phyloP scores from a whole-genome alignment of 1,140 invertebrate species.

The Drosophila eugracilis region DNA sequence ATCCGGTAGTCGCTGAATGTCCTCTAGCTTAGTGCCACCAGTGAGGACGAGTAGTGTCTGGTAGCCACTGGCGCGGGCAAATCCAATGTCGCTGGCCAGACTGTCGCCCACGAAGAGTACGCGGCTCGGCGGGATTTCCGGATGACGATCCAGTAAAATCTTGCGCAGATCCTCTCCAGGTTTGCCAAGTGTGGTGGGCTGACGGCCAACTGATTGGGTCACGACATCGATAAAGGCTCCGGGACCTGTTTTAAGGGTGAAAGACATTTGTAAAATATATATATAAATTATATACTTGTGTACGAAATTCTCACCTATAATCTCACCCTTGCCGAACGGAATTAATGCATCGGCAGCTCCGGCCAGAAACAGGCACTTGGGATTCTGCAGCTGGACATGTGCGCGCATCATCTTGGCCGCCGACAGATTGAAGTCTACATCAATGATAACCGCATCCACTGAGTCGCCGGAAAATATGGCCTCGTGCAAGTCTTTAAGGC shows the following conservation, averaged over 20 bases:
- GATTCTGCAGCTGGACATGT: conserved; percentile 84
- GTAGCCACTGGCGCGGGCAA: conserved; percentile 86
- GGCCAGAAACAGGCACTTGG: conserved; percentile 85
- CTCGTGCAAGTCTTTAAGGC: conserved; percentile 74
- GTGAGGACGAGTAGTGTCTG: conserved; percentile 86
- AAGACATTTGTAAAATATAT: background rate
- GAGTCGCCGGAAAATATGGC: conserved; percentile 82
- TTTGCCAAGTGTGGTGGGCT: conserved; percentile 86
- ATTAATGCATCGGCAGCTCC: conserved; percentile 85
- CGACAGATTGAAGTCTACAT: conserved; percentile 86
- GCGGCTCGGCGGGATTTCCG: conserved; percentile 84
- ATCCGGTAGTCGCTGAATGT: conserved; percentile 36
- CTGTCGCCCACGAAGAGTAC: conserved; percentile 88
- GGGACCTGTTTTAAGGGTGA: conserved; percentile 80
- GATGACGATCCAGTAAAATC: conserved; percentile 79
- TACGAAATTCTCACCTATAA: conserved; percentile 52
- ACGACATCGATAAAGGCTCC: conserved; percentile 86
- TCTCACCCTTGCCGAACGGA: conserved; percentile 79
- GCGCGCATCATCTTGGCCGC: conserved; percentile 85
- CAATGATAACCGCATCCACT: conserved; percentile 86
- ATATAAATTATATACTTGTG: background rate
- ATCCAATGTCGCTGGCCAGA: conserved; percentile 86
- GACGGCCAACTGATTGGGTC: conserved; percentile 81
- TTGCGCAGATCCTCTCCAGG: conserved; percentile 85
- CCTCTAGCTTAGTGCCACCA: conserved; percentile 80